These are phyloP conservation scores for Acleris cristana DNA, from an alignment of 2,888 invertebrate species.

Conservation along the genomic window DNA sequence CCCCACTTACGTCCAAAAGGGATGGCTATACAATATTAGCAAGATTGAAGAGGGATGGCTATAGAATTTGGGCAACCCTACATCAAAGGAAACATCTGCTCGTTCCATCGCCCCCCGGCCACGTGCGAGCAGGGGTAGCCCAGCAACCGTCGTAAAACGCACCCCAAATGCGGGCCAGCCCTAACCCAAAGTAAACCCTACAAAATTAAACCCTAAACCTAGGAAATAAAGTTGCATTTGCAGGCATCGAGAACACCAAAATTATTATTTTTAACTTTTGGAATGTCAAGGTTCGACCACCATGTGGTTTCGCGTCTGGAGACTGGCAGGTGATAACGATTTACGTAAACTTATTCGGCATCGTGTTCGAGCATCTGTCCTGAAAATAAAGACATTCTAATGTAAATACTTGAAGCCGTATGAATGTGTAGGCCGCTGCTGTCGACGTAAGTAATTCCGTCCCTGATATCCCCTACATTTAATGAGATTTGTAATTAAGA, in stretches of 20 bases:
- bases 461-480: no score
- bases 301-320: constrained; percentile 72
- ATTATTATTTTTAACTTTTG: constrained; percentile 80
- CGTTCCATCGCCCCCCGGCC: constrained; percentile 59
- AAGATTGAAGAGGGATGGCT: constrained; percentile 37
- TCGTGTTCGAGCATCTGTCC: constrained; percentile 25
- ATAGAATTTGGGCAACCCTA: constrained; percentile 58
- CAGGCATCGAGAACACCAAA: constrained; percentile 55
- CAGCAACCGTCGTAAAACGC: constrained; percentile 65
- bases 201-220: constrained; percentile 54
- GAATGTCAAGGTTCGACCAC: constrained; percentile 81
- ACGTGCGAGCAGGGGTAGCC: constrained; percentile 79
- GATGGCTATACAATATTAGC: constrained; percentile 47
- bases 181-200: constrained; percentile 41
- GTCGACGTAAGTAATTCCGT: background rate
- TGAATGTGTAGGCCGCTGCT: background rate
- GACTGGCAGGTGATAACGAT: constrained; percentile 69
- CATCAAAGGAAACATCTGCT: constrained; percentile 72
- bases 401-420: constrained; percentile 1
- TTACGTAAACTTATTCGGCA: constrained; percentile 37
- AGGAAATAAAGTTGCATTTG: constrained; percentile 55
- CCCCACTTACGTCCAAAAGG: constrained; percentile 16
- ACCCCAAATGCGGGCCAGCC: constrained; percentile 75
- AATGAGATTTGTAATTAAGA: no score
- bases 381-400: constrained; percentile 22